Conservation (phyloP, 2,888 invertebrate genomes). For the Norana najaformis region DNA sequence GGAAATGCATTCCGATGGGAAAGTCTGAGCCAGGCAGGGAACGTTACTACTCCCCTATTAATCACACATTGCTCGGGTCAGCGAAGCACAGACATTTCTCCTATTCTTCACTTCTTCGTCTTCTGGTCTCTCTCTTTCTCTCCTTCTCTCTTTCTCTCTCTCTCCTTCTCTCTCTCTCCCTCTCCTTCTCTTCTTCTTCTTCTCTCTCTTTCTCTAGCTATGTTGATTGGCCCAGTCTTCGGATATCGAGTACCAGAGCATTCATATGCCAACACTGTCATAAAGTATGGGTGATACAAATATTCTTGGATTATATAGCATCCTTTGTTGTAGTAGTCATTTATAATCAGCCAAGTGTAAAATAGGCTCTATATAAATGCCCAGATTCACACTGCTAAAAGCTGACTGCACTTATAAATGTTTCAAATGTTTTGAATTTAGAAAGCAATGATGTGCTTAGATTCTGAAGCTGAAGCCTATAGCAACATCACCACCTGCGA, state of each 20-base stretch:
- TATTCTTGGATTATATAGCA: too few relatives aligned
- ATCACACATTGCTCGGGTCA: neutral
- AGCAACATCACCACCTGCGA: neutral
- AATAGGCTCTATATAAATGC: too few relatives aligned
- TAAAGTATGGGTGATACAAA: too few relatives aligned
- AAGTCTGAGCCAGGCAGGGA: neutral
- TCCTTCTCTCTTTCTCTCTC: too few relatives aligned
- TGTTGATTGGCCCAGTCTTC: neutral
- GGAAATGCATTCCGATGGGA: neutral
- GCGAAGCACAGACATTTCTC: neutral
- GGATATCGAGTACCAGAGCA: neutral
- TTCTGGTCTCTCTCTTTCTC: neutral
- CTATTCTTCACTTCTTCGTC: neutral
- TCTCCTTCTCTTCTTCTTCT: too few relatives aligned
- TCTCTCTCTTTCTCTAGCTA: neutral
- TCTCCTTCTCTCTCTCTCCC: neutral
- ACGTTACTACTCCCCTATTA: constrained; percentile 13
- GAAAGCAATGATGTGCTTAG: too few relatives aligned
- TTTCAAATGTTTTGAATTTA: too few relatives aligned
- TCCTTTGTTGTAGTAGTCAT: too few relatives aligned
- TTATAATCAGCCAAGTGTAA: too few relatives aligned
- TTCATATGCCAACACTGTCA: too few relatives aligned
- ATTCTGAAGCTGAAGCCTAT: neutral
- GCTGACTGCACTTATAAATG: too few relatives aligned
- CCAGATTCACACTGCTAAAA: too few relatives aligned